Percentiles rank a stretch among this genome's conserved stretches.
Conservation (phyloP, 2,888 invertebrate species). For the Osmoderma eremita region DNA sequence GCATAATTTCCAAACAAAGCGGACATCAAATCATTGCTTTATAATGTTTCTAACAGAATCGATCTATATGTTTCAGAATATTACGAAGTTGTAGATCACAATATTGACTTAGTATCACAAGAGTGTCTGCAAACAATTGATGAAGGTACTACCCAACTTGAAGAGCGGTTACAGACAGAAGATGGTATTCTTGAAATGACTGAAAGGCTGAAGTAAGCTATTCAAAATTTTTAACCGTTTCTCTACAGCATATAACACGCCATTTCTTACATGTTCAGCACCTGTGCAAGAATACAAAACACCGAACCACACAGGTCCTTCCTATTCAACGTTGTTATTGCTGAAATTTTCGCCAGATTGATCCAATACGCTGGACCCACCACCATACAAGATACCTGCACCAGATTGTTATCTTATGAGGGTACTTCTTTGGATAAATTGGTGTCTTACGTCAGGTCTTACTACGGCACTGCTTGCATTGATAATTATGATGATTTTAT, state of each 20-base stretch:
- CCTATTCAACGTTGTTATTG: slow-evolving; percentile 43
- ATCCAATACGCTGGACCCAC: slow-evolving; percentile 44
- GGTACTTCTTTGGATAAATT: slow-evolving; percentile 43
- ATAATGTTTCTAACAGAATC: no score
- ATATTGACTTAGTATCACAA: slow-evolving; percentile 59
- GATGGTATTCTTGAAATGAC: slow-evolving; percentile 60
- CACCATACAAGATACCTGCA: slow-evolving; percentile 37
- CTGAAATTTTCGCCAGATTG: slow-evolving; percentile 39
- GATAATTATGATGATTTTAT: slow-evolving; percentile 42
- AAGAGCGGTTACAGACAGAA: slow-evolving; percentile 54
- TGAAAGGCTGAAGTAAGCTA: slow-evolving; percentile 65
- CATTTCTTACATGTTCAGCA: slow-evolving; percentile 27
- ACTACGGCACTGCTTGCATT: slow-evolving; percentile 32
- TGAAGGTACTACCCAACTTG: slow-evolving; percentile 59
- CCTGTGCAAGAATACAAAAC: slow-evolving; percentile 39
- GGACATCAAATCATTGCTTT: slow-evolving; percentile 12
- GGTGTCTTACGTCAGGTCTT: slow-evolving; percentile 36
- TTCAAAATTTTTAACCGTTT: no score
- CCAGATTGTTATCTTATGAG: slow-evolving; percentile 4
- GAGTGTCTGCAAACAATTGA: slow-evolving; percentile 62
- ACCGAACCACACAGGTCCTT: slow-evolving; percentile 43
- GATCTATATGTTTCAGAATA: no score
- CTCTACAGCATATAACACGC: neutral
- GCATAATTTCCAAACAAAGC: neutral
- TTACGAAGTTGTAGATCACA: slow-evolving; percentile 64